phyloP scores from a whole-genome alignment of 2,797 vertebrate genomes.

The Microctenopoma steveboyesi region DNA sequence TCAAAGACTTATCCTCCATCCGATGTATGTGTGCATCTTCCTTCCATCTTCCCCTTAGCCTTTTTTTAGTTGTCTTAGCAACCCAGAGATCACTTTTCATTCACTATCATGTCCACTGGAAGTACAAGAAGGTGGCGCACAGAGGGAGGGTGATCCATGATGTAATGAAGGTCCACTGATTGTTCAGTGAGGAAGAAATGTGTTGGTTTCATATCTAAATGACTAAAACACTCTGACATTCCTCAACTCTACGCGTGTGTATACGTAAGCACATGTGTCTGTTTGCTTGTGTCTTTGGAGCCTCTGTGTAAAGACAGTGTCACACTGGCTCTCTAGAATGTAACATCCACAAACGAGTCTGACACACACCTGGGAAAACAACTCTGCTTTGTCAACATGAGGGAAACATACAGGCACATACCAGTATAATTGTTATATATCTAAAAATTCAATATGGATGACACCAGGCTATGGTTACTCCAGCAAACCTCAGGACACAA shows the following conservation, averaged over 20 bases:
- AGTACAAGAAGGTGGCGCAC: slow-evolving; percentile 18
- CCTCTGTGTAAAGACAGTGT: slow-evolving; percentile 63
- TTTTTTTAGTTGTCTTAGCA: slow-evolving; percentile 60
- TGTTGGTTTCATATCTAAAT: neutral
- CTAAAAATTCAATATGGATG: slow-evolving; percentile 25
- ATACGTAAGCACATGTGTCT: slow-evolving; percentile 5
- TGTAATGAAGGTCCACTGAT: slow-evolving; percentile 3
- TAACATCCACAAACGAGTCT: slow-evolving; percentile 66
- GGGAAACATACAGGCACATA: neutral
- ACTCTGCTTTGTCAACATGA: slow-evolving; percentile 42
- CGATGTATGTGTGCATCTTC: slow-evolving; percentile 22
- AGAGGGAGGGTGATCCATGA: neutral
- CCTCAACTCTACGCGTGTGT: slow-evolving; percentile 19
- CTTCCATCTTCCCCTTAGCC: slow-evolving; percentile 27
- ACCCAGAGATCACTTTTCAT: slow-evolving; percentile 48
- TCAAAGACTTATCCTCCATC: slow-evolving; percentile 15
- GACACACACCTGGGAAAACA: slow-evolving; percentile 66
- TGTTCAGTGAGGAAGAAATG: neutral
- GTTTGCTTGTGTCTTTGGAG: slow-evolving; percentile 45
- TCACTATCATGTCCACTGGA: slow-evolving; percentile 38
- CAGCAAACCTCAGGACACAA: slow-evolving; percentile 20
- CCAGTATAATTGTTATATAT: neutral
- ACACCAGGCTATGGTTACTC: slow-evolving; percentile 15
- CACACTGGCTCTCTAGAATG: slow-evolving; percentile 52
- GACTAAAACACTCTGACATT: slow-evolving; percentile 8